phyloP scores from a whole-genome alignment of 92 coral and sea anemone species.

The Epizoanthus ramosus region DNA sequence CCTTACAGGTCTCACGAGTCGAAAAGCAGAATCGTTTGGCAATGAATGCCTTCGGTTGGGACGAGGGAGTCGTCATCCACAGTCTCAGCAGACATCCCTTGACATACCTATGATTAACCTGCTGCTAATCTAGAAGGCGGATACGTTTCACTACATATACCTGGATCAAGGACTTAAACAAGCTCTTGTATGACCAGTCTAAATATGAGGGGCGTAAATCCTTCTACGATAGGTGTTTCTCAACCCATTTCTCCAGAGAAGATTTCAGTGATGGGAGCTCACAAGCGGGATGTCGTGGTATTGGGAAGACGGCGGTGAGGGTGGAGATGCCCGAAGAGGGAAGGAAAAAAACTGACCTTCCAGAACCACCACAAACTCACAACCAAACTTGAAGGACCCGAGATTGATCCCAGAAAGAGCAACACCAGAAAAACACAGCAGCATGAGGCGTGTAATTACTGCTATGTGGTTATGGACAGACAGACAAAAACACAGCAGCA shows the following conservation, averaged over 20 bases:
- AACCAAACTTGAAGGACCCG: background rate
- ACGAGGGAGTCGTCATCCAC: conserved; percentile 10
- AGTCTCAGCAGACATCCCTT: background rate
- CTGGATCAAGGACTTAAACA: background rate
- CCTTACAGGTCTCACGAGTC: background rate
- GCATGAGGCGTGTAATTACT: conserved; percentile 5
- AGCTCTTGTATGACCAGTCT: background rate
- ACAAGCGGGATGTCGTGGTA: background rate
- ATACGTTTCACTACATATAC: background rate
- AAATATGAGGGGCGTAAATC: background rate
- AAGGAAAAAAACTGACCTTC: background rate
- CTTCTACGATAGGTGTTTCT: conserved; percentile 44
- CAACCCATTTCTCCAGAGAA: background rate
- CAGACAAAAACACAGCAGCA: too few relatives aligned
- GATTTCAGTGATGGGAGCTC: background rate
- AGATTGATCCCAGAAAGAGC: conserved; percentile 2
- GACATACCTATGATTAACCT: conserved; percentile 36
- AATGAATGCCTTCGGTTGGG: conserved; percentile 39
- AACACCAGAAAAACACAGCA: conserved; percentile 2
- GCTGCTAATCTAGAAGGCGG: conserved; percentile 5
- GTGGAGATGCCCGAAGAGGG: conserved; percentile 27
- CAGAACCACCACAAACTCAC: conserved; percentile 38
- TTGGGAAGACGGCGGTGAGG: background rate
- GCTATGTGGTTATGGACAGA: too few relatives aligned
- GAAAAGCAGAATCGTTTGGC: conserved; percentile 19